Evolutionary conservation across 2,888 invertebrate genomes (phyloP).

Genomic region (Cephus rjabovi): DNA sequence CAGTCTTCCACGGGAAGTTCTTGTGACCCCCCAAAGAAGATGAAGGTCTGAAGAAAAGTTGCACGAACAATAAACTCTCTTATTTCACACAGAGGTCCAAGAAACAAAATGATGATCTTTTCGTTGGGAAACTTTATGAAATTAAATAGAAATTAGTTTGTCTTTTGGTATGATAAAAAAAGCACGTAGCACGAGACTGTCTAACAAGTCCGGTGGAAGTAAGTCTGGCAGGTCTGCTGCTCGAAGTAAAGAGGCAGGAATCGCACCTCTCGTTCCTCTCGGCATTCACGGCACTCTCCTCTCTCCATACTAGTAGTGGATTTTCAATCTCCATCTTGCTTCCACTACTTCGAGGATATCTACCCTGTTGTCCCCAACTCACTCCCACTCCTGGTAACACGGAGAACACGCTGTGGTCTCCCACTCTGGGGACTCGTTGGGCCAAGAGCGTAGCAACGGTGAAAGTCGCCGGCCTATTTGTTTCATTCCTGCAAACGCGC

Average conservation of each 20-base stretch:
- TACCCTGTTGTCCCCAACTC: not conserved
- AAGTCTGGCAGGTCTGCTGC: not conserved
- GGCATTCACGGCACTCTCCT: not conserved
- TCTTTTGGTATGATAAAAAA: not conserved
- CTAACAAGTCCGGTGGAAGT: not conserved
- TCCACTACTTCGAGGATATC: not conserved
- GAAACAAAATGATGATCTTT: not conserved
- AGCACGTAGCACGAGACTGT: not conserved
- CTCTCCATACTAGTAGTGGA: not conserved
- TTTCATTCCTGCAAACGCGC: conserved; percentile 51
- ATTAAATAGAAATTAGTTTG: not conserved
- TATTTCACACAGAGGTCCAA: not conserved
- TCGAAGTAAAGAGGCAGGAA: not conserved
- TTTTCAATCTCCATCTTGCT: not conserved
- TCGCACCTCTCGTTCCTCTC: not conserved
- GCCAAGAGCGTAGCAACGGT: conserved; percentile 40
- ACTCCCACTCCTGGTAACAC: not conserved
- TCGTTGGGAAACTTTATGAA: too few relatives aligned
- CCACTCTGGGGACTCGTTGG: conserved; percentile 17
- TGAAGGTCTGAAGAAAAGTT: not conserved
- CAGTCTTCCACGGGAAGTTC: not conserved
- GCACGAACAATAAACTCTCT: not conserved
- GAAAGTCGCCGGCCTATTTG: conserved; percentile 66
- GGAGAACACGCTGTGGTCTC: conserved; percentile 5
- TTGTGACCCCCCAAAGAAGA: not conserved